Conservation (phyloP, 2,888 invertebrate genomes). For the Trileptium ribeirensis region DNA sequence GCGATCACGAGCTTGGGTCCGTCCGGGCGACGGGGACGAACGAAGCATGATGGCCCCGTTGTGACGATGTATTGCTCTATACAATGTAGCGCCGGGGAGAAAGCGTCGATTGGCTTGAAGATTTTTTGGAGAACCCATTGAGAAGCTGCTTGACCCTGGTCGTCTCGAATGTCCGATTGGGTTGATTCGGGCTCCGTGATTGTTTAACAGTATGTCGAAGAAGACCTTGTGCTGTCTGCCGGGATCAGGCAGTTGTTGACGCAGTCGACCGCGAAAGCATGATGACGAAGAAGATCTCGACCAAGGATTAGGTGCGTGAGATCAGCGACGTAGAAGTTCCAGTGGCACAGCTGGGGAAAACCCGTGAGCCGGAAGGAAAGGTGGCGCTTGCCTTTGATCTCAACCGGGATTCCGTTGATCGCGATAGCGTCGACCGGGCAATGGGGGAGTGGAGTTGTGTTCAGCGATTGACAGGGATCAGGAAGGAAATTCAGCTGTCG, state of each 20-base stretch:
- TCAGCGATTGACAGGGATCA: too few relatives aligned
- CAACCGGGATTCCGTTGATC: too few relatives aligned
- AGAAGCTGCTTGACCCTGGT: not conserved
- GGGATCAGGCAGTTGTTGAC: not conserved
- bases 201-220: too few relatives aligned
- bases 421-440: too few relatives aligned
- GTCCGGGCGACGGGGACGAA: not conserved
- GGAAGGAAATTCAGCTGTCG: too few relatives aligned
- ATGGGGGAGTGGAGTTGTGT: too few relatives aligned
- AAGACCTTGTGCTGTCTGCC: too few relatives aligned
- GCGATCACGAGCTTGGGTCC: not conserved
- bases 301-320: too few relatives aligned
- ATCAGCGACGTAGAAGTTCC: too few relatives aligned
- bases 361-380: too few relatives aligned
- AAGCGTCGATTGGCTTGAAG: not conserved
- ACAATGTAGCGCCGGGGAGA: not conserved
- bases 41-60: not conserved
- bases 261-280: not conserved
- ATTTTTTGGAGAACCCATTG: not conserved
- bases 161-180: not conserved
- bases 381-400: too few relatives aligned
- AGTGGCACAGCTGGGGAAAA: too few relatives aligned
- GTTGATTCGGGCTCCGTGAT: not conserved
- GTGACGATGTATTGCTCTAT: not conserved
- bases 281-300: not conserved